phyloP scores from a whole-genome alignment of 2,888 invertebrate genomes.

The Dolomedes plantarius region DNA sequence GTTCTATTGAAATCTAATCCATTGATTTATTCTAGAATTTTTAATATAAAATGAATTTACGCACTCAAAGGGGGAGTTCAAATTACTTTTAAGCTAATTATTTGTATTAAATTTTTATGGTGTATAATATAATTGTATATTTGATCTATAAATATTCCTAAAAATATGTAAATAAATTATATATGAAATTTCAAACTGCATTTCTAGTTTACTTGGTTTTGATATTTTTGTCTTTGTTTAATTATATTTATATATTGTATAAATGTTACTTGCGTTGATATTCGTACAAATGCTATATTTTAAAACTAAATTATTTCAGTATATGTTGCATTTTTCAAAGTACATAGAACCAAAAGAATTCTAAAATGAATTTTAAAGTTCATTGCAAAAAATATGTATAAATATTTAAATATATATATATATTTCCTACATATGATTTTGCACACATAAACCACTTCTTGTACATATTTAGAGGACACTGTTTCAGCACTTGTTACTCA shows the following conservation, averaged over 20 bases:
- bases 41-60: too few relatives aligned
- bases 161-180: background rate
- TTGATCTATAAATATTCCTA: background rate
- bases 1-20: too few relatives aligned
- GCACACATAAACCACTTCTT: background rate
- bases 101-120: slow-evolving; percentile 10
- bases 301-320: background rate
- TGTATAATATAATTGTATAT: background rate
- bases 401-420: background rate
- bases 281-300: background rate
- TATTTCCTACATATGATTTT: background rate
- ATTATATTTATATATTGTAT: background rate
- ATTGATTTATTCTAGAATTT: too few relatives aligned
- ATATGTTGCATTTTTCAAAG: background rate
- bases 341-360: background rate
- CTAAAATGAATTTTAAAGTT: too few relatives aligned
- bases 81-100: background rate
- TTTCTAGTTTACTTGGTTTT: background rate
- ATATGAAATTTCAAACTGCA: background rate
- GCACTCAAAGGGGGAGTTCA: too few relatives aligned
- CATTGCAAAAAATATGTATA: background rate
- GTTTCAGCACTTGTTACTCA: slow-evolving; percentile 9
- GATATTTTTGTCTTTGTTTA: background rate
- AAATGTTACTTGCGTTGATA: background rate
- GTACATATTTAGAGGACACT: slow-evolving; percentile 1